Conservation (phyloP, 2,888 invertebrate genomes). For the Heteropelma amictum region DNA sequence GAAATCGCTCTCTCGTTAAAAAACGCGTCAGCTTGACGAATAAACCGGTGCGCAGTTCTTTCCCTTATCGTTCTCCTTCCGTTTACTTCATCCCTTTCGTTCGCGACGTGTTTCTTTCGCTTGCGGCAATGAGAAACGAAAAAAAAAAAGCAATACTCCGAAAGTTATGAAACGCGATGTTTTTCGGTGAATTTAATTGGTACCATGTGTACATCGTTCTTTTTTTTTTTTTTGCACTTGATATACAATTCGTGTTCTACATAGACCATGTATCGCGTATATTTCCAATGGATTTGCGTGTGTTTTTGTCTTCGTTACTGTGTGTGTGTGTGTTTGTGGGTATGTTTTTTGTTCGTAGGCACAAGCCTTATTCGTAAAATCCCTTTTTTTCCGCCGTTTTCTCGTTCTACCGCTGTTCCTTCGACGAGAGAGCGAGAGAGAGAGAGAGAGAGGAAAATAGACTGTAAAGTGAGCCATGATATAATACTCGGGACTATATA, state of each 20-base stretch:
- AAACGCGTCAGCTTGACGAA: conserved; percentile 62
- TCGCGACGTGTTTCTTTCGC: conserved; percentile 32
- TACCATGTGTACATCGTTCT: conserved; percentile 66
- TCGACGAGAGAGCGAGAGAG: conserved; percentile 63
- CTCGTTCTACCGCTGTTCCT: conserved; percentile 62
- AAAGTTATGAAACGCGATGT: conserved; percentile 74
- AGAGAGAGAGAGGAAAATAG: no score
- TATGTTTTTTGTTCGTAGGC: conserved; percentile 49
- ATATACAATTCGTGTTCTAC: conserved; percentile 71
- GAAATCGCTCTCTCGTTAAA: conserved; percentile 61
- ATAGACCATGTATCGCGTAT: conserved; percentile 60
- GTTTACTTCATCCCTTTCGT: conserved; percentile 18
- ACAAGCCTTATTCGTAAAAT: conserved; percentile 45
- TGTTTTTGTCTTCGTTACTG: conserved; percentile 41
- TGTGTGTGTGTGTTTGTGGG: conserved; percentile 31
- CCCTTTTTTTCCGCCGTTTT: conserved; percentile 29
- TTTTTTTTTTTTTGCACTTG: conserved; percentile 66
- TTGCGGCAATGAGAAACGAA: conserved; percentile 57
- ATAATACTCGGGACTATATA: conserved; percentile 77
- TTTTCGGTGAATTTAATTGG: conserved; percentile 72
- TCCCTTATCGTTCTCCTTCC: conserved; percentile 44
- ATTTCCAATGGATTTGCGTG: conserved; percentile 64
- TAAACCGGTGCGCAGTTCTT: conserved; percentile 51
- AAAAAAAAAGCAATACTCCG: conserved; percentile 74
- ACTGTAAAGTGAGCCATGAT: conserved; percentile 75